Base-by-base conservation (phyloP, 2,888 invertebrate species). In the Leucophenga maculata region DNA sequence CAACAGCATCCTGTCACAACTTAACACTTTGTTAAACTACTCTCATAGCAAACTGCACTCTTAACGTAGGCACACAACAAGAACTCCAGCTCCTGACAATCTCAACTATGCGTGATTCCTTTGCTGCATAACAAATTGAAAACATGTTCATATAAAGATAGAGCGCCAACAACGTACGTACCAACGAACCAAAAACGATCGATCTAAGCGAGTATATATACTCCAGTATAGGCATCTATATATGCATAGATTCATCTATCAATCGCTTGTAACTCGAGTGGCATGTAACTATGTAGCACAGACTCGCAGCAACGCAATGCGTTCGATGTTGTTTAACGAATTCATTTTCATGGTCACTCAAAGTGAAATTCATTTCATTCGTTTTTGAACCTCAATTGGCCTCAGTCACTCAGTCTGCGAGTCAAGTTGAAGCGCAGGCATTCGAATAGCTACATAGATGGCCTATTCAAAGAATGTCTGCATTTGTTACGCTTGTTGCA, bases 321-420 rank as follows among this genome's bases (percentile, higher is more conserved):
- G 14, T 46, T 14, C 46, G 16, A 14, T 54, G 74, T 65, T 75
- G 79, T 80, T 78, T 74, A 83, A 78, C 84, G 81, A 82, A 82
- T 82, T 80, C 84, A 84, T 82, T 82, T 82, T 81, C 82, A 82
- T 84, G 82, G 79, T 79, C 82, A 83, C 75, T 81, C 80, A 78
- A 75, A 79, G 81, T 78, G 74, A 81, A 84, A 80, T 75, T 77
- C 69, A 72, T 69, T 73, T 62, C 67, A 62, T 67, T 48, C 60
- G 62, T 50, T 65, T 48, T 26, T 26, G 22, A 46, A 46, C 13
- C 46, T 31, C 62, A 62, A 59, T 18, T 22, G n/a, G 59, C 31
- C 39, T 3, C 39, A 39, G 39, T 39, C 39, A 39, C 39, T 39
- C 39, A 39, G 8, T 39, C 39, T 39, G 39, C 1, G 39, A 39